Conservation (phyloP, 2,113 vertebrate genomes). For the Prinia subflava region DNA sequence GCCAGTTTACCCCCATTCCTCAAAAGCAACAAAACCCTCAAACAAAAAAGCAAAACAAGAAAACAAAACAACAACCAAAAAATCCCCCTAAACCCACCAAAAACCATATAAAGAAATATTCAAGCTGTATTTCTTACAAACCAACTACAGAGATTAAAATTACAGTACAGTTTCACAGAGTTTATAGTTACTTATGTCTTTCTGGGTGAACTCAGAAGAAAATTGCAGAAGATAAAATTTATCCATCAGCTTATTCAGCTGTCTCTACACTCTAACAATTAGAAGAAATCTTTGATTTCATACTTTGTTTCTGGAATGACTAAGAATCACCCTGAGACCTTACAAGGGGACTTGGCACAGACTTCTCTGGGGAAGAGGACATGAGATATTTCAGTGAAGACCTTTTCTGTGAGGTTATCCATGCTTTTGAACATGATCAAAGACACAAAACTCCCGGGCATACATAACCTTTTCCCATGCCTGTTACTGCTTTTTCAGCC, state of each 20-base stretch:
- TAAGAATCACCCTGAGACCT: background rate
- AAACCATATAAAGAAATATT: background rate
- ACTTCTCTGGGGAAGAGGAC: accelerated
- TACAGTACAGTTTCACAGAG: background rate
- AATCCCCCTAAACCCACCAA: background rate
- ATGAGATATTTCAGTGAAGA: background rate
- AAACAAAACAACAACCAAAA: background rate
- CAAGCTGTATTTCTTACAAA: background rate
- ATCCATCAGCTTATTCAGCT: background rate
- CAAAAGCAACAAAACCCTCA: accelerated
- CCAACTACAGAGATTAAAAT: background rate
- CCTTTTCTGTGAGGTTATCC: background rate
- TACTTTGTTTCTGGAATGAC: background rate
- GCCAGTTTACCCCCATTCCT: background rate
- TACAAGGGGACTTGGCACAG: background rate
- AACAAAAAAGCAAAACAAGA: too few relatives aligned
- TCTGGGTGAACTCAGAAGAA: background rate
- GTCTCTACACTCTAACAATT: background rate
- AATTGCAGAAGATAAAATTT: background rate
- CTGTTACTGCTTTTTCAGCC: background rate
- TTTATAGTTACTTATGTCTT: background rate
- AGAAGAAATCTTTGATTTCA: background rate
- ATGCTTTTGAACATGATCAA: background rate
- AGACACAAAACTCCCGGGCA: background rate
- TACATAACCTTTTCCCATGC: accelerated